phyloP scores from a whole-genome alignment of 2,797 vertebrate genomes.

The Paratrypauchen microcephalus region DNA sequence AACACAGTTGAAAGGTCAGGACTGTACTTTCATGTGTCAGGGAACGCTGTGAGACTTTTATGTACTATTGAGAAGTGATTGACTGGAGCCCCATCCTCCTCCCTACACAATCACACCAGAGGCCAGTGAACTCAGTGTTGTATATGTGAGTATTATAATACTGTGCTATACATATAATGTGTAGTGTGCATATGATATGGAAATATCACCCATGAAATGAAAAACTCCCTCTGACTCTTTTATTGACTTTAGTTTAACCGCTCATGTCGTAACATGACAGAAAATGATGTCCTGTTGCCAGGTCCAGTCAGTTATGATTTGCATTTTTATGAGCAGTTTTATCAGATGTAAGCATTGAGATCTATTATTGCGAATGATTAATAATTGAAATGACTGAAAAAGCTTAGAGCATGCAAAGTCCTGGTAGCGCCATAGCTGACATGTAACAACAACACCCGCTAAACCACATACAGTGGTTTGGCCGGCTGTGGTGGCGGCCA shows the following conservation, averaged over 20 bases:
- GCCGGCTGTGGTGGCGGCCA: conserved; percentile 29
- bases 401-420: background rate
- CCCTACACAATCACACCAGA: conserved; percentile 44
- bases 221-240: background rate
- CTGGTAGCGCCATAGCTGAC: background rate
- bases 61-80: conserved; percentile 69
- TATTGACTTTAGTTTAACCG: background rate
- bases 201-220: background rate
- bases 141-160: background rate
- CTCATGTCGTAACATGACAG: background rate
- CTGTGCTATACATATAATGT: background rate
- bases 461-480: conserved; percentile 60
- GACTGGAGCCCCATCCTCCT: conserved; percentile 57
- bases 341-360: background rate
- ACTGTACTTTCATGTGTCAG: conserved; percentile 69
- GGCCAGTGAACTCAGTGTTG: background rate
- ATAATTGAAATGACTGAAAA: background rate
- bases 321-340: background rate
- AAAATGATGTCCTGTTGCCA: background rate
- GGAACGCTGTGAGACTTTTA: conserved; percentile 68
- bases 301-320: background rate
- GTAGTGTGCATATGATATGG: background rate
- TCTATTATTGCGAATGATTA: background rate
- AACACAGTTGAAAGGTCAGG: conserved; percentile 78
- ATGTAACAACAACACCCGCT: conserved; percentile 46